Percentiles rank a stretch among this genome's conserved stretches.
Evolutionary conservation across 1,140 invertebrate species (phyloP).

Genomic region (Drosophila subobscura): DNA sequence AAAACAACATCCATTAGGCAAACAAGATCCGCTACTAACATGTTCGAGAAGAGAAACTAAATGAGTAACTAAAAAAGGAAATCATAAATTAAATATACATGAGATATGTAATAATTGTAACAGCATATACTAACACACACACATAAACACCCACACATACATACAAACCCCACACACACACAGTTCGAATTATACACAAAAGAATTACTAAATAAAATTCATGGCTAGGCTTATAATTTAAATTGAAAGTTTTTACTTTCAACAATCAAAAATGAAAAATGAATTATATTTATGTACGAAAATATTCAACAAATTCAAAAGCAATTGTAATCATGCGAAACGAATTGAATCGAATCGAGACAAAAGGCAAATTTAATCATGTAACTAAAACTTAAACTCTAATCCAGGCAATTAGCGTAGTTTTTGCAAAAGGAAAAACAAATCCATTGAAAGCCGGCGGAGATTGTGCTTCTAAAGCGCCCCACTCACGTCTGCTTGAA

Average conservation of each 20-base stretch:
- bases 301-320: slow-evolving; percentile 56
- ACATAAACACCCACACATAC: slow-evolving; percentile 22
- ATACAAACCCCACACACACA: slow-evolving; percentile 37
- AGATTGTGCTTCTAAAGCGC: slow-evolving; percentile 62
- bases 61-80: slow-evolving; percentile 66
- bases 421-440: slow-evolving; percentile 44
- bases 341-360: slow-evolving; percentile 31
- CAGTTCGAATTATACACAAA: slow-evolving; percentile 78
- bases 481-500: slow-evolving; percentile 36
- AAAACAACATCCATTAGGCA: slow-evolving; percentile 43
- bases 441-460: slow-evolving; percentile 33
- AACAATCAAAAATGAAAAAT: slow-evolving; percentile 60
- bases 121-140: slow-evolving; percentile 58
- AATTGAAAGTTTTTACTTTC: slow-evolving; percentile 62
- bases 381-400: slow-evolving; percentile 62
- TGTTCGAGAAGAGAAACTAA: slow-evolving; percentile 71
- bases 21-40: slow-evolving; percentile 44
- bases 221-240: slow-evolving; percentile 76
- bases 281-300: slow-evolving; percentile 63
- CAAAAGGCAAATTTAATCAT: slow-evolving; percentile 52
- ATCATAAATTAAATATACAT: slow-evolving; percentile 60
- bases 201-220: slow-evolving; percentile 28
- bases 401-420: slow-evolving; percentile 52
- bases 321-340: slow-evolving; percentile 45
- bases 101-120: slow-evolving; percentile 69